Conservation (phyloP, 2,888 invertebrate species). For the Tuberolachnus salignus region DNA sequence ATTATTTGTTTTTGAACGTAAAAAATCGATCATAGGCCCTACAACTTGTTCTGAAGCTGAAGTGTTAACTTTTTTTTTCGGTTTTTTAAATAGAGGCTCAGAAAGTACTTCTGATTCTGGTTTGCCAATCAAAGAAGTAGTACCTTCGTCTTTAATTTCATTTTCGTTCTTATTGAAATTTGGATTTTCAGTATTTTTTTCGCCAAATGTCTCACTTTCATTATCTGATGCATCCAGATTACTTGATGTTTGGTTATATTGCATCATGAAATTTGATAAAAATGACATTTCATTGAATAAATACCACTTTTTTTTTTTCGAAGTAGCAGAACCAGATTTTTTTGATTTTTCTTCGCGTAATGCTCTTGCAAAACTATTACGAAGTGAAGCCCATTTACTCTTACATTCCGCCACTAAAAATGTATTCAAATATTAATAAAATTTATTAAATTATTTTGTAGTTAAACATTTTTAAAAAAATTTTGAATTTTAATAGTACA, state of each 20-base stretch:
- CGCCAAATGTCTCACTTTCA: slow-evolving; percentile 4
- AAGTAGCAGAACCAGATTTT: slow-evolving; percentile 16
- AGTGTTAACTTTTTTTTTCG: slow-evolving; percentile 23
- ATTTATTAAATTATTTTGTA: slow-evolving; percentile 1
- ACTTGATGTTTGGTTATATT: slow-evolving; percentile 4
- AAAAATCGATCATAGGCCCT: slow-evolving; percentile 39
- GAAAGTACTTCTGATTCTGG: slow-evolving; percentile 32
- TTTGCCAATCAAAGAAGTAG: slow-evolving; percentile 17
- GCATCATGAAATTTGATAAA: slow-evolving; percentile 19
- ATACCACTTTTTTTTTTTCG: slow-evolving; percentile 21
- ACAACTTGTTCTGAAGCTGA: slow-evolving; percentile 21
- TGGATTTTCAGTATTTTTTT: slow-evolving; percentile 25
- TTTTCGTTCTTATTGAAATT: slow-evolving; percentile 5
- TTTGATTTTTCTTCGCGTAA: slow-evolving; percentile 21
- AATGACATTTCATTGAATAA: slow-evolving; percentile 14
- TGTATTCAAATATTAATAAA: slow-evolving; percentile 10
- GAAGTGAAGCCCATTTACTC: slow-evolving; percentile 21
- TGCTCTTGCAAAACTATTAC: slow-evolving; percentile 22
- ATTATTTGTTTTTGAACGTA: slow-evolving; percentile 41
- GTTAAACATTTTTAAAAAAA: not conserved
- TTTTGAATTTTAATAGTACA: not conserved
- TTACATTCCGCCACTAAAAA: slow-evolving; percentile 28
- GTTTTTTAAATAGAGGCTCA: slow-evolving; percentile 21
- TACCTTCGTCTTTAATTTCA: slow-evolving; percentile 24
- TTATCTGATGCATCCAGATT: slow-evolving; percentile 24